Evolutionary conservation across 1,140 invertebrate species (phyloP).

Genomic region (Rhysida immarginata): DNA sequence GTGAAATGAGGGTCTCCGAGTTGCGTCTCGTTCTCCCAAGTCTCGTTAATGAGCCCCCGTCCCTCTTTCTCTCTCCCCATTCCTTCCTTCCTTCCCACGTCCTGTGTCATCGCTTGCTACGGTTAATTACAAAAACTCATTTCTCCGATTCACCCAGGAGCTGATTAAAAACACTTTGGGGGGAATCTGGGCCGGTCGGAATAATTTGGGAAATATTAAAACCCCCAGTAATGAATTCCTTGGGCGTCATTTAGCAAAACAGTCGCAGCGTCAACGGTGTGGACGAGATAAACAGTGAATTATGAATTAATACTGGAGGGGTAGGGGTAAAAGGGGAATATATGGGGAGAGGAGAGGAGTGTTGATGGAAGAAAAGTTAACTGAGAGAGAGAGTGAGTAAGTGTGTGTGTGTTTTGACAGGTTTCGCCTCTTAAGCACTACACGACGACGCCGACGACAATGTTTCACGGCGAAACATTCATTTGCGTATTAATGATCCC

Average conservation of each 20-base stretch:
- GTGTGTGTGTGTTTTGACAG: too few species aligned
- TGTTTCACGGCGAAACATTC: too few species aligned
- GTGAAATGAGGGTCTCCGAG: too few species aligned
- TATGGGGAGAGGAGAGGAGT: background rate
- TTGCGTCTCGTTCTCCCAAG: too few species aligned
- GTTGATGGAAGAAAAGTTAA: background rate
- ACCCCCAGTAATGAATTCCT: background rate
- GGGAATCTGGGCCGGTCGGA: background rate
- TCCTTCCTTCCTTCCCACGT: too few species aligned
- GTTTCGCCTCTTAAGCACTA: too few species aligned
- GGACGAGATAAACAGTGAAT: background rate
- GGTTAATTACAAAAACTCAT: background rate
- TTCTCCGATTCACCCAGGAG: background rate
- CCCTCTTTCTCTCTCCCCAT: too few species aligned
- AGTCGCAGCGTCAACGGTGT: background rate
- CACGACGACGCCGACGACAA: too few species aligned
- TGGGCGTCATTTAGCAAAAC: background rate
- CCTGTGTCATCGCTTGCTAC: background rate
- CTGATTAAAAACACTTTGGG: background rate
- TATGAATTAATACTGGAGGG: background rate
- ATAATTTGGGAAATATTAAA: background rate
- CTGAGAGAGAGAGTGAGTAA: too few species aligned
- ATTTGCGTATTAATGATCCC: too few species aligned
- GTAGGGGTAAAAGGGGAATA: background rate
- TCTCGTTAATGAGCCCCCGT: too few species aligned